Evolutionary conservation across 2,888 invertebrate species (phyloP), one percentile per base, ranked within the genome.

Genomic region (Torymus auratus): DNA sequence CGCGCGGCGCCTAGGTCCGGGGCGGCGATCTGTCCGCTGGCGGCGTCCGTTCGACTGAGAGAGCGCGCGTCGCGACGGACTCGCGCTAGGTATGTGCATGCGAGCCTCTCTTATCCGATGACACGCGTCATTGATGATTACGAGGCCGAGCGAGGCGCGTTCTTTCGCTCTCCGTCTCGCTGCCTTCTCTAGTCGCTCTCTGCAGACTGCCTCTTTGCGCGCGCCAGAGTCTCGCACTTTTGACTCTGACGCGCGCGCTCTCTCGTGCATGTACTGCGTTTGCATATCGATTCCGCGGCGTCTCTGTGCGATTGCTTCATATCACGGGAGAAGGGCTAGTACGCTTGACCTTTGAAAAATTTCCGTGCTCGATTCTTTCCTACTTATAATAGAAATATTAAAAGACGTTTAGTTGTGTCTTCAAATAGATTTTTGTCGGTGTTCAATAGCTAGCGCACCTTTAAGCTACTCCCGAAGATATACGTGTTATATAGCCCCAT

Each of bases 81-180:
- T n/a, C 15, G 56, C 4, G 65, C 67, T 52, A 7, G 5, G 7
- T 41, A 7, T 41, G 7, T 41, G 23, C 41, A 23, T 14, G 17
- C 7, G 41, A 41, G 23, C 23, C 53, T 13, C 67, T 28, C 71
- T 81, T 78, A 72, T 75, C 78, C 72, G 75, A 82, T 78, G 82
- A 82, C 75, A 76, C 78, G 82, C 82, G 78, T 72, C 82, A 72
- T 64, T 72, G 75, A 75, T 82, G 78, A 78, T 78, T 70, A 78
- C 75, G 41, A 41, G 72, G 15, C 58, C 61, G 58, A 58, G 53
- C 61, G 58, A 62, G 76, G 11, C 79, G 64, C 20, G 77, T 56
- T 71, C 78, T 75, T 62, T 56, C 53, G 73, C 61, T 52, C 72
- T 17, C 58, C 15, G 65, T 50, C 50, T 58, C 41, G 41, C 41